phyloP scores from a whole-genome alignment of 2,113 vertebrate genomes.

The Marmota monax region DNA sequence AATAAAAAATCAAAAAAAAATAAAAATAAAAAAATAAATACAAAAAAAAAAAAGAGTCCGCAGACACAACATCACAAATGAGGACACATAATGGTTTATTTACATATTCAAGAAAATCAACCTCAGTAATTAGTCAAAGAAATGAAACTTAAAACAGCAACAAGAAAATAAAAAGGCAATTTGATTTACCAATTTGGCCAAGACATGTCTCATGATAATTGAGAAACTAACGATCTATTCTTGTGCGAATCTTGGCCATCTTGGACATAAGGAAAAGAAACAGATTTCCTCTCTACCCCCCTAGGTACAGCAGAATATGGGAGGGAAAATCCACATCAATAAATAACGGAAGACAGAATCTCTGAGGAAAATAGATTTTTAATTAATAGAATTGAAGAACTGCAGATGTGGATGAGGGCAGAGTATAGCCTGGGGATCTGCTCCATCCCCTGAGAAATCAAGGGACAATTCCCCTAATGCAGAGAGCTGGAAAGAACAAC shows the following conservation, averaged over 20 bases:
- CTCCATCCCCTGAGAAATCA: constrained; percentile 47
- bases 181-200: constrained; percentile 22
- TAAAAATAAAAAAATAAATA: no score
- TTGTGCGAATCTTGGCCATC: neutral
- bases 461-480: neutral
- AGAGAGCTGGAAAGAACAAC: neutral
- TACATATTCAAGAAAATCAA: constrained; percentile 27
- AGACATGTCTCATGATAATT: neutral
- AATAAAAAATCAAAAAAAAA: no score
- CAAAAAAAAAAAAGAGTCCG: neutral
- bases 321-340: neutral
- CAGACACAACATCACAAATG: neutral
- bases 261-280: constrained; percentile 50
- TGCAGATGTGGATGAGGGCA: neutral
- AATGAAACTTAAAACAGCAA: constrained; percentile 45
- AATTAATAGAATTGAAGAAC: constrained; percentile 37
- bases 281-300: neutral
- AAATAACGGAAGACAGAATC: neutral
- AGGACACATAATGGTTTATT: neutral
- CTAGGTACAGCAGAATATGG: constrained; percentile 26
- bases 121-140: constrained; percentile 56
- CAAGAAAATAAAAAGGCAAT: neutral
- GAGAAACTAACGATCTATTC: neutral
- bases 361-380: constrained; percentile 26
- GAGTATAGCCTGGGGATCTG: neutral